Conservation (phyloP, 2,113 vertebrate species). For the Oreamnos americanus region DNA sequence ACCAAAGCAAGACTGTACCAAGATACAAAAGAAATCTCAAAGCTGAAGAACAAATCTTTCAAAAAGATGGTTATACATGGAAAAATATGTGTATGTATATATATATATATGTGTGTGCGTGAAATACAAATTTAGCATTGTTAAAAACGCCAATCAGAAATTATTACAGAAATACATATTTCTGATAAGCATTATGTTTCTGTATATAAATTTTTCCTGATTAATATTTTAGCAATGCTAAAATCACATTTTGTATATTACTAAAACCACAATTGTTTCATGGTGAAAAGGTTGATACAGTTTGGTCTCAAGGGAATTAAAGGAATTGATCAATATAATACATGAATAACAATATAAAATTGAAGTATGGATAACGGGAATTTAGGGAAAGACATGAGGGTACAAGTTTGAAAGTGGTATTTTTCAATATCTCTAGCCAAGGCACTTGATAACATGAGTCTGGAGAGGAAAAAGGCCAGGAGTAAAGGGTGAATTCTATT, state of each 20-base stretch:
- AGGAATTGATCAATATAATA: neutral
- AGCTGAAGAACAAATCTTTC: neutral
- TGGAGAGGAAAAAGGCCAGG: neutral
- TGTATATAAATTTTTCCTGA: neutral
- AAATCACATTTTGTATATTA: neutral
- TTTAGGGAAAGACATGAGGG: neutral
- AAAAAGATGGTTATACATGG: neutral
- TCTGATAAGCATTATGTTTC: neutral
- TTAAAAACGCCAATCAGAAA: neutral
- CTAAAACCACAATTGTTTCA: neutral
- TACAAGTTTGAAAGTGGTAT: neutral
- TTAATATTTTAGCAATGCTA: neutral
- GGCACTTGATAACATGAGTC: neutral
- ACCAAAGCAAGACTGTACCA: constrained; percentile 8
- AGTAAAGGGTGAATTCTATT: neutral
- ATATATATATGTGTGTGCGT: neutral
- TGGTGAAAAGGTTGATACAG: neutral
- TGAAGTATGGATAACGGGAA: neutral
- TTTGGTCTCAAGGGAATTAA: neutral
- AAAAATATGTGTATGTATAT: neutral
- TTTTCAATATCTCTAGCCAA: neutral
- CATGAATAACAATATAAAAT: neutral
- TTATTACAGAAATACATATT: neutral
- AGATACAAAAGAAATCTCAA: neutral
- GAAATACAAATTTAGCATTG: neutral